These are phyloP conservation scores for Alcedo quadribrachys DNA, from an alignment of 2,797 vertebrate species.

Conservation along the genomic window DNA sequence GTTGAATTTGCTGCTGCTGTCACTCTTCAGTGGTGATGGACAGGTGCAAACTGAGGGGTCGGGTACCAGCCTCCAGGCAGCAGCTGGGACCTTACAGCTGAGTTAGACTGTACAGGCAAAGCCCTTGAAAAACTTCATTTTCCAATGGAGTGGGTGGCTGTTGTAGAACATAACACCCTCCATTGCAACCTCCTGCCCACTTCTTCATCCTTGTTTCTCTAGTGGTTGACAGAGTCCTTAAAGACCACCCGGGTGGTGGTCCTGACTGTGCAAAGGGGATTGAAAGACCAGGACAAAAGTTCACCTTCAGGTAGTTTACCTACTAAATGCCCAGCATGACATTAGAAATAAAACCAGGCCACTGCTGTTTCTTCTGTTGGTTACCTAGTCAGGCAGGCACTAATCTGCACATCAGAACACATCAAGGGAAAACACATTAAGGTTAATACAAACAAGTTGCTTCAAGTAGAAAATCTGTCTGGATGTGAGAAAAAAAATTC, in stretches of 20 bases:
- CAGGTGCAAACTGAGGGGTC: neutral
- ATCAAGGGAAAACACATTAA: neutral
- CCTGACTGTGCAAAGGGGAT: neutral
- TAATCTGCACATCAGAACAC: neutral
- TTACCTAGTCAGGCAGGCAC: neutral
- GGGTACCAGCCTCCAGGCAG: neutral
- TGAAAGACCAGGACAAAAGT: neutral
- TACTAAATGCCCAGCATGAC: neutral
- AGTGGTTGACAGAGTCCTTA: neutral
- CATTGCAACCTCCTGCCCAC: neutral
- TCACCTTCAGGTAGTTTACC: neutral
- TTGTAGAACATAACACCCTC: neutral
- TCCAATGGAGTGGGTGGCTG: neutral
- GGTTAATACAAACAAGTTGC: neutral
- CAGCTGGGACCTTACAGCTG: neutral
- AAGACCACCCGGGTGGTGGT: neutral
- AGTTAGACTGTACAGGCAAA: neutral
- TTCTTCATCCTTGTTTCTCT: neutral
- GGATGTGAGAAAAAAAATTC: neutral
- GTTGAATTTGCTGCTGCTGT: neutral
- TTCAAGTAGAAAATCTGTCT: conserved; percentile 19
- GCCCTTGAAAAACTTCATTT: neutral
- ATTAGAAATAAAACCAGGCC: neutral
- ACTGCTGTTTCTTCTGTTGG: neutral
- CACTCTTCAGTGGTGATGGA: neutral